Conservation (phyloP, 2,888 invertebrate species). For the Pardosa pseudoannulata region DNA sequence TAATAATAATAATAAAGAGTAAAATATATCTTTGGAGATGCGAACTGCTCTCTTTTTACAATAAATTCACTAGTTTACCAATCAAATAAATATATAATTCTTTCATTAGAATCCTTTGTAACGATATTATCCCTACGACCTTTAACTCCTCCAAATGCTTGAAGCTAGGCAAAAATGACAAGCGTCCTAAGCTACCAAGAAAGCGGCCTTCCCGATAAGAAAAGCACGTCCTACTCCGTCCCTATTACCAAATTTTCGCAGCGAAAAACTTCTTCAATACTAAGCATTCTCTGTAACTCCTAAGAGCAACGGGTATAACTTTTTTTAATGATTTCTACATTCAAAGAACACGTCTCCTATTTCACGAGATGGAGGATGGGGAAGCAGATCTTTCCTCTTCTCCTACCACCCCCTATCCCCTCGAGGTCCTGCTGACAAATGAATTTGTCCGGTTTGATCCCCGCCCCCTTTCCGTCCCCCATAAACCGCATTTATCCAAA, state of each 20-base stretch:
- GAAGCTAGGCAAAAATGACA: no score
- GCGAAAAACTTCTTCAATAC: not conserved
- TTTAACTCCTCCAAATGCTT: no score
- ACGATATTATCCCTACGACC: no score
- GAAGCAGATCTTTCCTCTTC: constrained; percentile 11
- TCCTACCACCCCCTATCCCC: constrained; percentile 9
- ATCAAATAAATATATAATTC: no score
- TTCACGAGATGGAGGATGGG: constrained; percentile 24
- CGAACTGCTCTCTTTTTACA: no score
- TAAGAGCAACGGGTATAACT: not conserved
- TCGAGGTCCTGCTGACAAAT: constrained; percentile 58
- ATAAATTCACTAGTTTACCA: no score
- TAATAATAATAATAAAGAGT: no score
- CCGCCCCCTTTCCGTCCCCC: not conserved
- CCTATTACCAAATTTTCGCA: not conserved
- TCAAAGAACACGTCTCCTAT: constrained; percentile 49
- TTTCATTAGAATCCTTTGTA: no score
- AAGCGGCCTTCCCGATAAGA: no score
- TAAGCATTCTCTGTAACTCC: not conserved
- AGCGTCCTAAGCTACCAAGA: no score
- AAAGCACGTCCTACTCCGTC: not conserved
- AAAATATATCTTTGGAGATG: no score
- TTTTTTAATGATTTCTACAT: not conserved
- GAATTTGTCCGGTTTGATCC: constrained; percentile 46
- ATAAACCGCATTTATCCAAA: not conserved